These are phyloP conservation scores for Mormyrus lacerda DNA, from an alignment of 2,113 vertebrate species.

Conservation along the genomic window DNA sequence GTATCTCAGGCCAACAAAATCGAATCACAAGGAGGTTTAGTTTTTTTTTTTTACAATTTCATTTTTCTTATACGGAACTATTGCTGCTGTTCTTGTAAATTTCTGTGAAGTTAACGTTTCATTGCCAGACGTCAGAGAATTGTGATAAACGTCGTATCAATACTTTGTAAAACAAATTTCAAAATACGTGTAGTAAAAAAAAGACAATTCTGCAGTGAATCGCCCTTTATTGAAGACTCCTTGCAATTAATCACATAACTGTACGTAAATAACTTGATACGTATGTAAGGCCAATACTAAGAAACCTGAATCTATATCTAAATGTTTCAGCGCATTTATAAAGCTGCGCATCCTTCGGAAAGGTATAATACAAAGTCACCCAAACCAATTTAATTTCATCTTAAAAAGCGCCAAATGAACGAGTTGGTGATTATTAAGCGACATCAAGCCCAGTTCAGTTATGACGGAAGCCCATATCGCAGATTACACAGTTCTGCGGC, in stretches of 20 bases:
- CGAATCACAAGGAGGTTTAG: background rate
- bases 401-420: background rate
- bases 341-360: background rate
- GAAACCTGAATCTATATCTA: background rate
- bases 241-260: background rate
- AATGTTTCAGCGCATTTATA: background rate
- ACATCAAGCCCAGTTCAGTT: background rate
- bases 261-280: background rate
- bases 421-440: background rate
- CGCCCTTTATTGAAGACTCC: background rate
- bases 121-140: background rate
- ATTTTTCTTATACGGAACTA: background rate
- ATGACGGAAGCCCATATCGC: background rate
- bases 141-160: background rate
- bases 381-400: background rate
- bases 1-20: background rate
- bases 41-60: background rate
- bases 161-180: background rate
- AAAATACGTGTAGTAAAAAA: background rate
- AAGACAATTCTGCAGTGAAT: background rate
- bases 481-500: background rate
- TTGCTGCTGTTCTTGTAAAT: background rate
- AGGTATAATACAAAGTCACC: background rate
- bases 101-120: background rate
- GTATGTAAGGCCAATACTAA: background rate